phyloP scores from a whole-genome alignment of 2,888 invertebrate genomes.

The Chesias legatella region DNA sequence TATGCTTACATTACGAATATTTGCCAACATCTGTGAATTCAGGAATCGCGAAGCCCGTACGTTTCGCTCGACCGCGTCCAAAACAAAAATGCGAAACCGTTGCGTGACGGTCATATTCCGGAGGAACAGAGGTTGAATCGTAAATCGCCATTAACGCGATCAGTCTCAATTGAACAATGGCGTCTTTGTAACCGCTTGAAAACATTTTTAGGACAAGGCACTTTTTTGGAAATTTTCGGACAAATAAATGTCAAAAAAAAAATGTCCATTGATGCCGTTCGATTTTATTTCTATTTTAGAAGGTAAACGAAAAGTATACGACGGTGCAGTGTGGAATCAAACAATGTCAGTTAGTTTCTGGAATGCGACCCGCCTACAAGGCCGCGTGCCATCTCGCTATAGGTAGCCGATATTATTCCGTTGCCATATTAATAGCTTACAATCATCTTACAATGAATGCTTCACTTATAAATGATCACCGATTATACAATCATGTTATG shows the following conservation, averaged over 20 bases:
- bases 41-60: slow-evolving; percentile 25
- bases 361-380: slow-evolving; percentile 77
- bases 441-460: slow-evolving; percentile 26
- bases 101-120: slow-evolving; percentile 32
- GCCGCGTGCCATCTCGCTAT: slow-evolving; percentile 55
- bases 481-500: slow-evolving; percentile 9
- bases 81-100: slow-evolving; percentile 36
- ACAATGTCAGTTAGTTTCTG: slow-evolving; percentile 71
- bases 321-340: slow-evolving; percentile 40
- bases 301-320: slow-evolving; percentile 32
- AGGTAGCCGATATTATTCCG: slow-evolving; percentile 38
- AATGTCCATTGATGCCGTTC: too few species aligned
- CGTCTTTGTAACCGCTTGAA: slow-evolving; percentile 26
- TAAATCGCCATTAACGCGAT: slow-evolving; percentile 54
- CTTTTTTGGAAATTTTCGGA: too few species aligned
- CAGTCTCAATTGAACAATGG: slow-evolving; percentile 54
- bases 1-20: slow-evolving; percentile 16
- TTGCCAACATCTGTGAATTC: slow-evolving; percentile 21
- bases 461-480: slow-evolving; percentile 14
- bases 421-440: slow-evolving; percentile 30
- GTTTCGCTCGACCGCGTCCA: slow-evolving; percentile 36
- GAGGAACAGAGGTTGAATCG: slow-evolving; percentile 46
- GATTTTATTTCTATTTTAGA: too few species aligned
- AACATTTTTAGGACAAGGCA: slow-evolving; percentile 12
- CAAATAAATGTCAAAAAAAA: too few species aligned